Conservation (phyloP, 2,888 invertebrate species). For the Ophioninae sp. region DNA sequence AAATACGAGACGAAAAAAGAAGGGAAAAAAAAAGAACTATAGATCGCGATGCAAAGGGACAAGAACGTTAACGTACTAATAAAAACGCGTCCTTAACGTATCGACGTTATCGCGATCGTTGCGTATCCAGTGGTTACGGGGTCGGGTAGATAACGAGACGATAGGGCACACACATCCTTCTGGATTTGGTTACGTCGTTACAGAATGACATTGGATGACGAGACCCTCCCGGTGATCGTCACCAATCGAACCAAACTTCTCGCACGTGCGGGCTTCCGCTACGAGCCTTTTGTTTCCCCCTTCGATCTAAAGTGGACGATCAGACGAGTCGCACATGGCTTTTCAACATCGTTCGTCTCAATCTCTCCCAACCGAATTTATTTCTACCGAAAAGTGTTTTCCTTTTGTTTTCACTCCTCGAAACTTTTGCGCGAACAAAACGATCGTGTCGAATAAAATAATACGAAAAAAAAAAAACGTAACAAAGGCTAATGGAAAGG, state of each 20-base stretch:
- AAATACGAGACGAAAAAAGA: constrained; percentile 19
- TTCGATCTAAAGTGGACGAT: constrained; percentile 60
- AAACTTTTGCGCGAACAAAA: constrained; percentile 6
- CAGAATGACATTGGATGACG: constrained; percentile 38
- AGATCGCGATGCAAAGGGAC: no score
- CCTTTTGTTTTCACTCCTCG: neutral
- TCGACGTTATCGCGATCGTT: constrained; percentile 51
- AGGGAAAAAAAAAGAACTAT: no score
- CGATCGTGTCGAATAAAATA: neutral
- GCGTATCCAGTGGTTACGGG: constrained; percentile 38
- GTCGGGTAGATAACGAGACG: constrained; percentile 72
- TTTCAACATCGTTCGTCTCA: constrained; percentile 66
- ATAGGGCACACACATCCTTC: constrained; percentile 79
- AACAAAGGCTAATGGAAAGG: no score
- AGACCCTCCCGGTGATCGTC: constrained; percentile 59
- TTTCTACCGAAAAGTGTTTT: constrained; percentile 23
- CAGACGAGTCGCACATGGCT: constrained; percentile 76
- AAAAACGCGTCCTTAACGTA: constrained; percentile 35
- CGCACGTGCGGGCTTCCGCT: constrained; percentile 62
- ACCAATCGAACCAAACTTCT: constrained; percentile 30
- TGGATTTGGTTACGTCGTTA: constrained; percentile 70
- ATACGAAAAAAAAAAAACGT: neutral
- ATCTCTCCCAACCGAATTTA: constrained; percentile 41
- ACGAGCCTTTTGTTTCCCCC: constrained; percentile 45
- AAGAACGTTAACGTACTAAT: constrained; percentile 34